Percentiles rank a stretch among this genome's conserved stretches.
Evolutionary conservation across 2,888 invertebrate genomes (phyloP).

Genomic region (Cataglyphis rosenhaueri): DNA sequence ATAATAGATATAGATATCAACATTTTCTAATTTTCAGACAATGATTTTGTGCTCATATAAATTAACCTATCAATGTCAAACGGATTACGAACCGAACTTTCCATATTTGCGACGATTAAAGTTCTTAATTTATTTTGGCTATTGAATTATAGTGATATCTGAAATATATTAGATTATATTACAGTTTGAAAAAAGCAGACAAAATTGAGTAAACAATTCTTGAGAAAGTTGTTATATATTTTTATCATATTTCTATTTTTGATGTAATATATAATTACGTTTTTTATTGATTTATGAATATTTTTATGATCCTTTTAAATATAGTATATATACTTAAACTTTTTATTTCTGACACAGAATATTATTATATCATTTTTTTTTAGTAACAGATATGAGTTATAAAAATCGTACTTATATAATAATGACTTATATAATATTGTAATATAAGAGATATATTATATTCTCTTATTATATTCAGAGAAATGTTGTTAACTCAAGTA

Average conservation of each 20-base stretch:
- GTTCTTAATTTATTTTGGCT: background rate
- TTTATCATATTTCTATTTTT: conserved; percentile 15
- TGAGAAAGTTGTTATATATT: conserved; percentile 9
- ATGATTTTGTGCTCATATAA: background rate
- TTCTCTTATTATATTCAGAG: background rate
- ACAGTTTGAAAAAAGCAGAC: background rate
- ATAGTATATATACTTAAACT: background rate
- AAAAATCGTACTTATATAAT: background rate
- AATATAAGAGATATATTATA: background rate
- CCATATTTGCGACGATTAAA: conserved; percentile 1
- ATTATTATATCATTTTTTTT: conserved; percentile 7
- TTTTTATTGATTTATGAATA: conserved; percentile 23
- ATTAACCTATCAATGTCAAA: conserved; percentile 40
- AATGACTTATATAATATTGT: background rate
- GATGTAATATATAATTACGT: background rate
- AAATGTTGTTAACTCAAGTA: background rate
- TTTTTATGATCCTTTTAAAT: background rate
- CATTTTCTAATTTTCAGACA: background rate
- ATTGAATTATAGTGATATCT: background rate
- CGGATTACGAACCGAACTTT: background rate
- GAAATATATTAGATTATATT: background rate
- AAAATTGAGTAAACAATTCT: background rate
- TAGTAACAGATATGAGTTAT: background rate
- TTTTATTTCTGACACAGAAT: background rate
- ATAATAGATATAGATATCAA: background rate